Evolutionary conservation across 2,797 vertebrate genomes (phyloP).

Genomic region (Poeciliopsis infans): DNA sequence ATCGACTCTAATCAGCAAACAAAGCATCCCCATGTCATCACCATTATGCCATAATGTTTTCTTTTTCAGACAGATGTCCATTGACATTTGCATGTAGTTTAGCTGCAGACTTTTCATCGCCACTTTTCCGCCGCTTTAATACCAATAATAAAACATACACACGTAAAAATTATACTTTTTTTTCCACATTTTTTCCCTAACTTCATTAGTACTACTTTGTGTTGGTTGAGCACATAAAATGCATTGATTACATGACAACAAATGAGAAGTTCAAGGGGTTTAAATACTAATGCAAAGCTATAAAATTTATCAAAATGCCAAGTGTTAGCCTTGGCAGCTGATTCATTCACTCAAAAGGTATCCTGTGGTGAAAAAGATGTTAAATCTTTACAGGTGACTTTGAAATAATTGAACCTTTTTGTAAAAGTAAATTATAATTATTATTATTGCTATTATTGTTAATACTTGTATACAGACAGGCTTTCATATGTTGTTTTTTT

Average conservation of each 20-base stretch:
- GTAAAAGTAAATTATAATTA: conserved; percentile 14
- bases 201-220: neutral
- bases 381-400: conserved; percentile 30
- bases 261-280: neutral
- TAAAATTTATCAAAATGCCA: neutral
- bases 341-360: neutral
- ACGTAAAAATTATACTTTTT: neutral
- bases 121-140: neutral
- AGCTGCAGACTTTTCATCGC: neutral
- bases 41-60: neutral
- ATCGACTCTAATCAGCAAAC: neutral
- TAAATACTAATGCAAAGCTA: neutral
- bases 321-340: neutral
- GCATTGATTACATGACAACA: neutral
- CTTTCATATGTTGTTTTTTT: neutral
- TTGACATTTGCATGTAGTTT: neutral
- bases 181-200: neutral
- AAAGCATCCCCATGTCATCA: neutral
- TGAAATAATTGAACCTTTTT: conserved; percentile 46
- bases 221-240: neutral
- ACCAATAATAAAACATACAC: neutral
- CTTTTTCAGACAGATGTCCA: neutral
- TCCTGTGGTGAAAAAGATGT: conserved; percentile 19
- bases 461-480: conserved; percentile 5
- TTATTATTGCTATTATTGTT: neutral